A percentile compares a stretch with the other conserved stretches of the same genome.
Evolutionary conservation across 2,888 invertebrate species (phyloP).

Genomic region (Scaptomyza polygonia): DNA sequence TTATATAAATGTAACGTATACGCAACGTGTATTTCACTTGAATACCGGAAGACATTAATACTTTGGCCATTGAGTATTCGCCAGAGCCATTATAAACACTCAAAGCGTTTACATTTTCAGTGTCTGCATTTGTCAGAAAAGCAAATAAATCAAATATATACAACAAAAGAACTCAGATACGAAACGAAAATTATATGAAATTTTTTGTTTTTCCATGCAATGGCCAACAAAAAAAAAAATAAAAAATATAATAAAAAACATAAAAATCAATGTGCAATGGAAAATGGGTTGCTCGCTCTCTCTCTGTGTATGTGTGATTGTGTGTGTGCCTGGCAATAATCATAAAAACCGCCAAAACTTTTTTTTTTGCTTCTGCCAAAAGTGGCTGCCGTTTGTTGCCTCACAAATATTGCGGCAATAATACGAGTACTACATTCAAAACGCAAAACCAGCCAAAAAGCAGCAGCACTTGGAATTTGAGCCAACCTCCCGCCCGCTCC

Average conservation of each 20-base stretch:
- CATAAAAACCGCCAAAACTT: conserved; percentile 74
- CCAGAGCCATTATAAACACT: conserved; percentile 49
- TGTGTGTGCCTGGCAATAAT: conserved; percentile 61
- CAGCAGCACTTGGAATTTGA: conserved; percentile 1
- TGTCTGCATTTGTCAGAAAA: conserved; percentile 40
- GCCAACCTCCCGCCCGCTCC: too few species aligned
- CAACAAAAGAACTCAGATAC: conserved; percentile 14
- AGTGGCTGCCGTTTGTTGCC: conserved; percentile 32
- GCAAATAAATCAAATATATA: conserved; percentile 13
- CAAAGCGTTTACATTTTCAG: conserved; percentile 55
- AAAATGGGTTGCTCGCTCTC: neutral
- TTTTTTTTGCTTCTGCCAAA: conserved; percentile 47
- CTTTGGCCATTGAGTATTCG: neutral
- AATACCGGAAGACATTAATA: neutral
- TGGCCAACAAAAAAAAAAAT: conserved; percentile 37
- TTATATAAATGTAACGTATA: conserved; percentile 19
- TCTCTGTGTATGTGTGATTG: conserved; percentile 1
- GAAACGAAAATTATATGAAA: conserved; percentile 51
- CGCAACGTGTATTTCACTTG: conserved; percentile 26
- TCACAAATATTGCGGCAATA: conserved; percentile 68
- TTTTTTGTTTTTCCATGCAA: conserved; percentile 59
- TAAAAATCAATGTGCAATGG: conserved; percentile 66
- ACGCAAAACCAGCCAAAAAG: conserved; percentile 20
- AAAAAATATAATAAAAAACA: conserved; percentile 8
- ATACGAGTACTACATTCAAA: conserved; percentile 42